Percentiles rank a stretch among this genome's conserved stretches.
These are phyloP conservation scores for Paramuricea clavata DNA, from an alignment of 92 coral and sea anemone species.

Conservation along the genomic window DNA sequence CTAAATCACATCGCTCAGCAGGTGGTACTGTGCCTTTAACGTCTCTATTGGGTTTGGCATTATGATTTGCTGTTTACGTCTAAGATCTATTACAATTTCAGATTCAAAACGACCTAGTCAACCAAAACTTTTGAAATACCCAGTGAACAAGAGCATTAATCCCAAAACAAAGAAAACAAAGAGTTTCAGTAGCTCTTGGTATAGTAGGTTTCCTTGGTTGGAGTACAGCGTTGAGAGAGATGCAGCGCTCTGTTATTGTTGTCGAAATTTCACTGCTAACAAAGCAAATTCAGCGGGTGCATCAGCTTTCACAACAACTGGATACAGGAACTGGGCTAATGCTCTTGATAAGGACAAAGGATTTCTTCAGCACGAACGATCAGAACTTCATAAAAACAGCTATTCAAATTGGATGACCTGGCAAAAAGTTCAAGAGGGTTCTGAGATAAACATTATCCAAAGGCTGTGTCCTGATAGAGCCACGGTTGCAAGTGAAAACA, in stretches of 20 bases:
- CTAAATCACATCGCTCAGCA: too few relatives aligned
- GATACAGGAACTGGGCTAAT: slow-evolving; percentile 40
- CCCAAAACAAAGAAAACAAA: slow-evolving; percentile 30
- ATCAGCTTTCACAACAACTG: slow-evolving; percentile 28
- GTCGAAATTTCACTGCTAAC: background rate
- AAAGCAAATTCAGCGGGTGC: slow-evolving; percentile 21
- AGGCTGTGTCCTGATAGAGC: slow-evolving; percentile 27
- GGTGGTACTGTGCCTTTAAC: too few relatives aligned
- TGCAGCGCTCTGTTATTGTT: slow-evolving; percentile 16
- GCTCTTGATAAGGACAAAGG: slow-evolving; percentile 25
- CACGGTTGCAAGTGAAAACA: slow-evolving; percentile 15
- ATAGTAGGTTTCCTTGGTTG: slow-evolving; percentile 26
- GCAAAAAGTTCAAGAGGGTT: slow-evolving; percentile 39
- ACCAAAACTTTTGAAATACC: slow-evolving; percentile 22
- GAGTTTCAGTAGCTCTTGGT: slow-evolving; percentile 37
- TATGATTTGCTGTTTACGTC: background rate
- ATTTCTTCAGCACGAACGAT: slow-evolving; percentile 24
- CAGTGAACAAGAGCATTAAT: slow-evolving; percentile 18
- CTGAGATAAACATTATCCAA: slow-evolving; percentile 24
- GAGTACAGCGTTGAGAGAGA: slow-evolving; percentile 35
- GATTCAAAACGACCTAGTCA: slow-evolving; percentile 26
- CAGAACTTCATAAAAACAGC: slow-evolving; percentile 29
- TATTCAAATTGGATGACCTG: slow-evolving; percentile 16
- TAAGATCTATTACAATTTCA: slow-evolving; percentile 3
- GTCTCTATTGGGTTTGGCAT: too few relatives aligned